A percentile compares a stretch with the other conserved stretches of the same genome.
These are phyloP conservation scores for Tamias sibiricus DNA, from an alignment of 2,113 vertebrate species.

Conservation along the genomic window DNA sequence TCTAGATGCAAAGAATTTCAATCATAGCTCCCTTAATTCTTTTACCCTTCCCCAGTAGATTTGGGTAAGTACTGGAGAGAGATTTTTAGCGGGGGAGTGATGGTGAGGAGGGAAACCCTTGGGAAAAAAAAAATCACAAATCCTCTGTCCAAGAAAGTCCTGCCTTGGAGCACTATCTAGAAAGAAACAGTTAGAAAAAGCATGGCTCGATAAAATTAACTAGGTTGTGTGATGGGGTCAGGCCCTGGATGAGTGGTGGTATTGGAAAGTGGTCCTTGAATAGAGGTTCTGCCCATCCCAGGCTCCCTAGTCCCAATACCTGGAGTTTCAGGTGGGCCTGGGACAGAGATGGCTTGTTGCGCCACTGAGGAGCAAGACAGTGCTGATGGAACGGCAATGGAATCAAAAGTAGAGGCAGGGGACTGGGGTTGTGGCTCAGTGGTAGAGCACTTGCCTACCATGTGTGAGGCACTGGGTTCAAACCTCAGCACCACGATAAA, in stretches of 20 bases:
- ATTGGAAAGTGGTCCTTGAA: background rate
- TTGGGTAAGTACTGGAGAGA: background rate
- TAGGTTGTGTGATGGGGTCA: background rate
- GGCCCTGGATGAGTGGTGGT: background rate
- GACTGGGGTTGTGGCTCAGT: too few species aligned
- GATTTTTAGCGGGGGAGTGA: background rate
- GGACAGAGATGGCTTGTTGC: background rate
- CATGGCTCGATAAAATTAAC: background rate
- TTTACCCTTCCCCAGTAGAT: background rate
- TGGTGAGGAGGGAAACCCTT: background rate
- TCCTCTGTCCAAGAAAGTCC: background rate
- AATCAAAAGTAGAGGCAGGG: background rate
- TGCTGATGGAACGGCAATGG: background rate
- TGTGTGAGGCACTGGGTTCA: too few species aligned
- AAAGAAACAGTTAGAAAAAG: background rate
- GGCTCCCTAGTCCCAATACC: background rate
- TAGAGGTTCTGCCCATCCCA: background rate
- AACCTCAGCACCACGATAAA: too few species aligned
- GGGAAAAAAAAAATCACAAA: background rate
- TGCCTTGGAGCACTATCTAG: background rate
- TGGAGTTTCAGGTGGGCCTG: background rate
- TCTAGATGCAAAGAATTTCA: background rate
- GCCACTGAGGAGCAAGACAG: background rate
- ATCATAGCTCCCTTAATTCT: background rate
- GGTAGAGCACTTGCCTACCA: too few species aligned